These are phyloP conservation scores for Hydrocynus forskahlii DNA, from an alignment of 2,797 vertebrate species.

Conservation along the genomic window DNA sequence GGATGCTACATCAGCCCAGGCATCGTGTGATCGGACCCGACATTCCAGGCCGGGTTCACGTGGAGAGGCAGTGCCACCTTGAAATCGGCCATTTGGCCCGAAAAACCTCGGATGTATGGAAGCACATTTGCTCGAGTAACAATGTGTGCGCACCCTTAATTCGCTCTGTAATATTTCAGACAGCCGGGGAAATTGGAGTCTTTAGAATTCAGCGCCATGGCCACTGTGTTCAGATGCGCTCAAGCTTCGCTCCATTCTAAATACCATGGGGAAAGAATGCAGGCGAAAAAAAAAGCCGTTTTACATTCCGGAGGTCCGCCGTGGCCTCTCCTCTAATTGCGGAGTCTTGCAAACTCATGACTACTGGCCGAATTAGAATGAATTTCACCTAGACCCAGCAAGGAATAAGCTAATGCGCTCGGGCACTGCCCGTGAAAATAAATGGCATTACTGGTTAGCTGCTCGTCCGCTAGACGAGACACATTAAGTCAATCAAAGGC, in stretches of 20 bases:
- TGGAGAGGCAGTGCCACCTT: neutral
- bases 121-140: neutral
- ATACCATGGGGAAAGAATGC: conserved; percentile 29
- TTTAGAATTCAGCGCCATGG: conserved; percentile 32
- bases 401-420: conserved; percentile 16
- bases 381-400: neutral
- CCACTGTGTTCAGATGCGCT: conserved; percentile 6
- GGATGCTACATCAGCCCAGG: conserved; percentile 19
- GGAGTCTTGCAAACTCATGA: conserved; percentile 9
- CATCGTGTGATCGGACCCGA: neutral
- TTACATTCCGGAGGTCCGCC: conserved; percentile 30
- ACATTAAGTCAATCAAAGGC: conserved; percentile 25
- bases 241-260: conserved; percentile 16
- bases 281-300: conserved; percentile 16
- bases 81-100: conserved; percentile 11
- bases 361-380: neutral
- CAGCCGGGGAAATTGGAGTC: conserved; percentile 31
- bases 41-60: conserved; percentile 3
- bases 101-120: neutral
- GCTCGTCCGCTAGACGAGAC: conserved; percentile 20
- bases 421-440: conserved; percentile 6
- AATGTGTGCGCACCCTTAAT: conserved; percentile 30
- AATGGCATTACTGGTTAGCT: conserved; percentile 13
- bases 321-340: conserved; percentile 26
- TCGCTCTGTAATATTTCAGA: conserved; percentile 28